phyloP scores from a whole-genome alignment of 35 echinoderm and acorn worm genomes.

The Chiridota heheva region DNA sequence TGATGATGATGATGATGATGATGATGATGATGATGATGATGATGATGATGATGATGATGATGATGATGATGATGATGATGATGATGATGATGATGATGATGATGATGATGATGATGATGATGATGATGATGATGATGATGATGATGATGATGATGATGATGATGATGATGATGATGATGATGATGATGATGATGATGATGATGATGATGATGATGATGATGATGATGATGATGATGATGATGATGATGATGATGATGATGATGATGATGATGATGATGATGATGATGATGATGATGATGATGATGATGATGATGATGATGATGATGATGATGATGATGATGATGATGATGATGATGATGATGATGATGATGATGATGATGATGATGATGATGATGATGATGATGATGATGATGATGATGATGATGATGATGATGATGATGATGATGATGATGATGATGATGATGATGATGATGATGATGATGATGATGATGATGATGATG shows the following conservation, averaged over 20 bases:
- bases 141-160: slow-evolving; percentile 9
- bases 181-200: slow-evolving; percentile 8
- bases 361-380: slow-evolving; percentile 8
- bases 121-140: slow-evolving; percentile 8
- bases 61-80: slow-evolving; percentile 8
- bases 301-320: slow-evolving; percentile 8
- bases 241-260: slow-evolving; percentile 8
- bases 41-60: slow-evolving; percentile 8
- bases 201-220: slow-evolving; percentile 9
- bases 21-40: slow-evolving; percentile 9
- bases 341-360: slow-evolving; percentile 8
- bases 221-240: slow-evolving; percentile 8
- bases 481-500: slow-evolving; percentile 8
- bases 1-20: slow-evolving; percentile 8
- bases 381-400: slow-evolving; percentile 9
- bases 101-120: slow-evolving; percentile 8
- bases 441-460: slow-evolving; percentile 9
- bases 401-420: slow-evolving; percentile 8
- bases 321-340: slow-evolving; percentile 9
- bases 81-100: slow-evolving; percentile 9
- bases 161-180: slow-evolving; percentile 8
- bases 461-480: slow-evolving; percentile 8
- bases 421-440: slow-evolving; percentile 8
- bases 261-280: slow-evolving; percentile 9
- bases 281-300: slow-evolving; percentile 8